phyloP scores from a whole-genome alignment of 2,888 invertebrate species.

The Drosophila paramelanica region DNA sequence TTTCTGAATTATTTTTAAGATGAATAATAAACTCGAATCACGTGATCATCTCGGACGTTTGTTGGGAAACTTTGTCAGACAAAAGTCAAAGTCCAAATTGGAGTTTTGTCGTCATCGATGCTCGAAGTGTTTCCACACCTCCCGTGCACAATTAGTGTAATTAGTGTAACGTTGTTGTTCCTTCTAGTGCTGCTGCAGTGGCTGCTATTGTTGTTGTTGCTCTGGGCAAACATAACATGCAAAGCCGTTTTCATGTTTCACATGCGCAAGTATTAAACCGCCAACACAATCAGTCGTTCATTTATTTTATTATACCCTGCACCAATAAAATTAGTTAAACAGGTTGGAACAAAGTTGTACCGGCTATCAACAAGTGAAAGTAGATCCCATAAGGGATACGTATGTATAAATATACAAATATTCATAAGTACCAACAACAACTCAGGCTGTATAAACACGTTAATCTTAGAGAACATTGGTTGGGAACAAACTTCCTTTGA shows the following conservation, averaged over 20 bases:
- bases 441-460: neutral
- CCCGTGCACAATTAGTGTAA: constrained; percentile 71
- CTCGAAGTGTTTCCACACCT: constrained; percentile 72
- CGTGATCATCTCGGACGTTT: constrained; percentile 52
- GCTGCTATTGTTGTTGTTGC: constrained; percentile 33
- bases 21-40: constrained; percentile 27
- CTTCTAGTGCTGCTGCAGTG: constrained; percentile 20
- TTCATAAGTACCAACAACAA: neutral
- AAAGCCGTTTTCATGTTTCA: constrained; percentile 71
- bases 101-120: constrained; percentile 75
- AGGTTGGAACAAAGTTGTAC: neutral
- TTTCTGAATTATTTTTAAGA: too few relatives aligned
- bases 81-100: constrained; percentile 69
- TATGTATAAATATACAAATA: neutral
- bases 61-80: constrained; percentile 36
- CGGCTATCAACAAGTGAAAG: neutral
- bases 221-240: constrained; percentile 55
- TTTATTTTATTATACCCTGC: constrained; percentile 44
- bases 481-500: too few relatives aligned
- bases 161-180: constrained; percentile 58
- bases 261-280: constrained; percentile 45
- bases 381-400: neutral
- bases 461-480: neutral
- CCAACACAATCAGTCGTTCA: constrained; percentile 67
- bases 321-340: neutral